phyloP scores from a whole-genome alignment of 2,113 vertebrate species.

The Prinia subflava region DNA sequence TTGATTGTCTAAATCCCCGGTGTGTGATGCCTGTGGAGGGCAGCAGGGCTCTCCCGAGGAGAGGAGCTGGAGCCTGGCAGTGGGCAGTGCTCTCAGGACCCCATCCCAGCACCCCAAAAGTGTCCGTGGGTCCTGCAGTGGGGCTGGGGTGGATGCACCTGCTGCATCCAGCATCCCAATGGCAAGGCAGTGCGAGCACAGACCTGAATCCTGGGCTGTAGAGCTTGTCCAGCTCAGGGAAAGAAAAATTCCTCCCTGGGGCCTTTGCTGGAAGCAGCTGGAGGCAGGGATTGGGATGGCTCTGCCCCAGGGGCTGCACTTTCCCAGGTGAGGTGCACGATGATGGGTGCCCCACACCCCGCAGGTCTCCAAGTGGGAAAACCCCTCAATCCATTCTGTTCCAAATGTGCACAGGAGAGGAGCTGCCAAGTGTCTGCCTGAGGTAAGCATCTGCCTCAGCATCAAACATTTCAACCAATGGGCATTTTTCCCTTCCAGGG shows the following conservation, averaged over 20 bases:
- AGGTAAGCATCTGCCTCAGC: background rate
- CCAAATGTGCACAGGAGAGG: background rate
- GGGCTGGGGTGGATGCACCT: background rate
- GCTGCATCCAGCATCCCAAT: rapidly evolving
- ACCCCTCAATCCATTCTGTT: background rate
- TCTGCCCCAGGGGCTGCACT: background rate
- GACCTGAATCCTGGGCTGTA: background rate
- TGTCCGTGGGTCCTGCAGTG: background rate
- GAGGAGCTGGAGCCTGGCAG: background rate
- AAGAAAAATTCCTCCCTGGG: background rate
- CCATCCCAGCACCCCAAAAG: rapidly evolving
- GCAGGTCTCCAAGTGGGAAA: background rate
- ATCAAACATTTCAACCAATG: background rate
- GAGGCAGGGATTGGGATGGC: rapidly evolving
- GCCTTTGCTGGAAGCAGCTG: background rate
- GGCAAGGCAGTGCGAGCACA: background rate
- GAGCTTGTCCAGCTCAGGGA: background rate
- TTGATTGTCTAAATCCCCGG: background rate
- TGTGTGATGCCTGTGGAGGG: background rate
- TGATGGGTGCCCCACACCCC: background rate
- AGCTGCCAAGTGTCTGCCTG: background rate
- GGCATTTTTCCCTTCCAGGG: background rate
- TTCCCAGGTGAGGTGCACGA: background rate
- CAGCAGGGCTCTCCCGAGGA: background rate
- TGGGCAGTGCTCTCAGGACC: background rate